phyloP scores from a whole-genome alignment of 2,888 invertebrate species.

The Apomyelois bistriatella region DNA sequence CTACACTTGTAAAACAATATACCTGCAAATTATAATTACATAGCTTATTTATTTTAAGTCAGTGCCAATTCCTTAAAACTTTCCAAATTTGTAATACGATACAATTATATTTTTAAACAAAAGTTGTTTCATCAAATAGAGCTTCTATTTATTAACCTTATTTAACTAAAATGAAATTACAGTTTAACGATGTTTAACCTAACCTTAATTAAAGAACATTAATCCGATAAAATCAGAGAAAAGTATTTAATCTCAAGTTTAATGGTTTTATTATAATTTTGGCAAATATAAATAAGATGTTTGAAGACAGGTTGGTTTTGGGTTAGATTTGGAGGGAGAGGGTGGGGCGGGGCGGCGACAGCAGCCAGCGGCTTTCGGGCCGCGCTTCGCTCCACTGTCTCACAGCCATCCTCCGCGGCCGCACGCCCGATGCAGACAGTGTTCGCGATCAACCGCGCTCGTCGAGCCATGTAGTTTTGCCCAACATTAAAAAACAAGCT shows the following conservation, averaged over 20 bases:
- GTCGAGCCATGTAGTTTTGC: slow-evolving; percentile 46
- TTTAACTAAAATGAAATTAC: neutral
- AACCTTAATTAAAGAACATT: neutral
- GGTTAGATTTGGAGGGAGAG: slow-evolving; percentile 17
- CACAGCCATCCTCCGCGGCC: slow-evolving; percentile 26
- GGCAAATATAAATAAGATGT: slow-evolving; percentile 13
- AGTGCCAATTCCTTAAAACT: too few relatives aligned
- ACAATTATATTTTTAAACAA: neutral
- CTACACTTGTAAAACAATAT: too few relatives aligned
- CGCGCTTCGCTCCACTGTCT: slow-evolving; percentile 24
- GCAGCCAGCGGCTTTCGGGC: slow-evolving; percentile 12
- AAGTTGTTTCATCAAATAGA: too few relatives aligned
- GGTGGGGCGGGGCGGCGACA: slow-evolving; percentile 15
- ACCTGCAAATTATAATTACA: too few relatives aligned
- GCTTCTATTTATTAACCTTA: neutral
- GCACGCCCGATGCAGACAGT: slow-evolving; percentile 38
- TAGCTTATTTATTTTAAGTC: too few relatives aligned
- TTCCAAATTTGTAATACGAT: too few relatives aligned
- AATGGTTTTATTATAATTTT: neutral
- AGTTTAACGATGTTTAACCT: neutral
- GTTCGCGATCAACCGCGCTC: slow-evolving; percentile 38
- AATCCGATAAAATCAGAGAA: neutral
- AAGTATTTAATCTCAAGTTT: neutral
- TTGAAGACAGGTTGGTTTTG: slow-evolving; percentile 15
- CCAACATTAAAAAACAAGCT: slow-evolving; percentile 39